Conservation (phyloP, 92 coral and sea anemone species). For the Parazoanthus darwini region DNA sequence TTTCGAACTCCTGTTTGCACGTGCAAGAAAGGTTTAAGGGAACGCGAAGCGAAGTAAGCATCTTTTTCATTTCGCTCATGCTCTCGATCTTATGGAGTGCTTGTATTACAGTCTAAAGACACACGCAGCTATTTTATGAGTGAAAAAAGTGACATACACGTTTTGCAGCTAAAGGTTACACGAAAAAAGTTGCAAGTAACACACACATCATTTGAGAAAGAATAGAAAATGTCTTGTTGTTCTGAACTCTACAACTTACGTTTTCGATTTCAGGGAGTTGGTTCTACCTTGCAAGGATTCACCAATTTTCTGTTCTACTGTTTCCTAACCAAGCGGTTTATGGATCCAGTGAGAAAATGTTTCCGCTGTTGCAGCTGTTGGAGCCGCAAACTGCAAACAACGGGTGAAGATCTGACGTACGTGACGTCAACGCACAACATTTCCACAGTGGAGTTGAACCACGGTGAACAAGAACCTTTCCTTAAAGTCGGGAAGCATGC, state of each 20-base stretch:
- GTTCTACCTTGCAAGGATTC: conserved; percentile 21
- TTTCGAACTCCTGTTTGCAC: too few relatives aligned
- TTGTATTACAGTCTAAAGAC: too few relatives aligned
- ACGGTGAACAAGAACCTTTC: conserved; percentile 18
- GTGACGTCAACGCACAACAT: neutral
- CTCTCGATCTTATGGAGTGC: too few relatives aligned
- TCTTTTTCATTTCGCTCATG: too few relatives aligned
- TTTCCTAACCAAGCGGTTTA: conserved; percentile 27
- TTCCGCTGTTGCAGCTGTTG: conserved; percentile 4
- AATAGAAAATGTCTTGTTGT: too few relatives aligned
- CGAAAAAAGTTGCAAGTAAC: too few relatives aligned
- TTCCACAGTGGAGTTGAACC: conserved; percentile 26
- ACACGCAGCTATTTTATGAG: too few relatives aligned
- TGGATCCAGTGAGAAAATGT: neutral
- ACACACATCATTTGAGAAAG: too few relatives aligned
- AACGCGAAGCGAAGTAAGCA: too few relatives aligned
- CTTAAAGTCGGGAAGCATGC: conserved; percentile 13
- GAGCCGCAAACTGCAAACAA: neutral
- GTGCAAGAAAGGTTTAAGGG: too few relatives aligned
- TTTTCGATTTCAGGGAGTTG: conserved; percentile 4
- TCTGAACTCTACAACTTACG: neutral
- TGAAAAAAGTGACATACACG: too few relatives aligned
- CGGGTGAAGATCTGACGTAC: conserved; percentile 7
- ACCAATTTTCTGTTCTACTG: conserved; percentile 28
- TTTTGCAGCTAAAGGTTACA: too few relatives aligned